Evolutionary conservation across 2,888 invertebrate species (phyloP).

Genomic region (Himalopsyche japonica): DNA sequence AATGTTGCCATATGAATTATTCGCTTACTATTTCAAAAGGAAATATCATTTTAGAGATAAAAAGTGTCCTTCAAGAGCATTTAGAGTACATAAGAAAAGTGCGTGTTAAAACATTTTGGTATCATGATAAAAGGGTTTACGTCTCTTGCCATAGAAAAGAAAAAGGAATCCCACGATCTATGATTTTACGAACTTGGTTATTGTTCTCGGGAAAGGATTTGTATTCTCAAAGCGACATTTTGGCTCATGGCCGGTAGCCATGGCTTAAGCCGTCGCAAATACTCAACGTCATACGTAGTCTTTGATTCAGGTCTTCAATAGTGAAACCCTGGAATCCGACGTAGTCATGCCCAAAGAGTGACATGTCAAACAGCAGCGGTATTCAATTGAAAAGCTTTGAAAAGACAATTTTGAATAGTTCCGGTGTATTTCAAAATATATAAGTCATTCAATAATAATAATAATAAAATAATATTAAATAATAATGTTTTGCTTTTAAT

Average conservation of each 20-base stretch:
- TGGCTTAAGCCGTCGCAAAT: not conserved
- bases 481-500: no score
- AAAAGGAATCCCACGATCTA: not conserved
- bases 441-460: no score
- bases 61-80: not conserved
- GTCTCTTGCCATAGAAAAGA: not conserved
- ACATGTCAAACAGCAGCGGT: not conserved
- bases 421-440: no score
- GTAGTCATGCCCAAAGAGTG: not conserved
- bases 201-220: slow-evolving; percentile 3
- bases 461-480: no score
- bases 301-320: not conserved
- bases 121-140: not conserved
- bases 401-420: no score
- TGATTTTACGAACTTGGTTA: not conserved
- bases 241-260: not conserved
- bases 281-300: not conserved
- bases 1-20: not conserved
- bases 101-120: not conserved
- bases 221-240: slow-evolving; percentile 10
- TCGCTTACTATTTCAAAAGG: not conserved
- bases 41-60: not conserved
- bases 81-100: not conserved
- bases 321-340: not conserved
- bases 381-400: not conserved